These are phyloP conservation scores for Sebastes oblongus DNA, from an alignment of 2,797 vertebrate species.

Conservation along the genomic window DNA sequence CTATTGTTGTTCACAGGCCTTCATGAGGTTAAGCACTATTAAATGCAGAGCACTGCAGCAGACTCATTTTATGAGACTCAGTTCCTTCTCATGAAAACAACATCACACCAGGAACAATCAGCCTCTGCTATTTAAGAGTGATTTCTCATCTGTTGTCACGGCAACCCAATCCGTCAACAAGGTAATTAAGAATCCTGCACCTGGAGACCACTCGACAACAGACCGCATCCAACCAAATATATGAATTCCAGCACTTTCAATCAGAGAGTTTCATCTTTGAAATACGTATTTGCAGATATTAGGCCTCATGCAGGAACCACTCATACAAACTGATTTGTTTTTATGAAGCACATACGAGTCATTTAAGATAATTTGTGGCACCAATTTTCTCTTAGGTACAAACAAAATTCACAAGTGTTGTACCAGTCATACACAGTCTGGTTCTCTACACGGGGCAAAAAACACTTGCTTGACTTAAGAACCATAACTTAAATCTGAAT, in stretches of 20 bases:
- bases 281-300: neutral
- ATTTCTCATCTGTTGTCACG: constrained; percentile 20
- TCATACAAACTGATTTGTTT: neutral
- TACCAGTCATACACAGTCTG: neutral
- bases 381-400: neutral
- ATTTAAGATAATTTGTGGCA: neutral
- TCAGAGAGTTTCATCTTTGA: neutral
- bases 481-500: neutral
- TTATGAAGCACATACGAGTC: neutral
- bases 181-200: constrained; percentile 8
- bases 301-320: neutral
- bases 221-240: neutral
- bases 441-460: neutral
- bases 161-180: neutral
- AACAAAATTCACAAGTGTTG: neutral
- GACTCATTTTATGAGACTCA: constrained; percentile 7
- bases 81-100: constrained; percentile 3
- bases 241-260: neutral
- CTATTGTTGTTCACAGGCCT: neutral
- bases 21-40: constrained; percentile 9
- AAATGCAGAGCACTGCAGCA: constrained; percentile 3
- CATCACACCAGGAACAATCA: constrained; percentile 33
- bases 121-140: neutral
- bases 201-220: neutral
- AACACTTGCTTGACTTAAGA: neutral